Base-by-base conservation (phyloP, 2,797 vertebrate species). In the Zenarchopterus dispar region DNA sequence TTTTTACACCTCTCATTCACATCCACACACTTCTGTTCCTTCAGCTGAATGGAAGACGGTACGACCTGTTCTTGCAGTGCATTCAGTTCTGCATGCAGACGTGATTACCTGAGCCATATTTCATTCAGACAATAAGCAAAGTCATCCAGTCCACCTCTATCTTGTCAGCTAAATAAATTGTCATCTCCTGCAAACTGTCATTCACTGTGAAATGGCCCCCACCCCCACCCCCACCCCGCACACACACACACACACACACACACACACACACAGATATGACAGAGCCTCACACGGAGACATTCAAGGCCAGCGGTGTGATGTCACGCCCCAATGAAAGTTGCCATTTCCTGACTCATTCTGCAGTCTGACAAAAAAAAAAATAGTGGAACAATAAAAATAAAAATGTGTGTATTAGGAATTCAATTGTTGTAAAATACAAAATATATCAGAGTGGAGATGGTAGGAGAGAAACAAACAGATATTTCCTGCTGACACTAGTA, bases 281-380 rank as follows among this genome's bases (percentile, higher is more conserved):
- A 67, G 44, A 64, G 57, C 13, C 36, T 39, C 48, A 61, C 49
- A 70, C 56, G 62, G 3, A 41, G 50, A 74, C 62, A 76, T 57
- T 75, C 78, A 77, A 80, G 68, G 73, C 61, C 79, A 78, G 60
- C 13, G 4, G 13, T 39, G 36, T 39, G 36, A 39, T 39, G 36
- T 39, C 36, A 39, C 13, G 13, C 36, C 36, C 36, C 36, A 5
- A 15, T 39, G 36, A 39, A 39, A 39, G 36, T 39, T 39, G 13
- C 8, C 36, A 39, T 39, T 39, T 15, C 36, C 36, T 39, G 36
- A 39, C 36, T 39, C 36, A 39, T 39, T 39, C 11, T 39, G 36
- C 13, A 39, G 36, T 39, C 36, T 39, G 36, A 39, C 36, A 39
- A 39, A 39, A 39, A 13, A 39, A 15, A 39, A 8, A 31, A n/a